Base-by-base conservation (phyloP, 2,888 invertebrate species). In the Diarsia brunnea region DNA sequence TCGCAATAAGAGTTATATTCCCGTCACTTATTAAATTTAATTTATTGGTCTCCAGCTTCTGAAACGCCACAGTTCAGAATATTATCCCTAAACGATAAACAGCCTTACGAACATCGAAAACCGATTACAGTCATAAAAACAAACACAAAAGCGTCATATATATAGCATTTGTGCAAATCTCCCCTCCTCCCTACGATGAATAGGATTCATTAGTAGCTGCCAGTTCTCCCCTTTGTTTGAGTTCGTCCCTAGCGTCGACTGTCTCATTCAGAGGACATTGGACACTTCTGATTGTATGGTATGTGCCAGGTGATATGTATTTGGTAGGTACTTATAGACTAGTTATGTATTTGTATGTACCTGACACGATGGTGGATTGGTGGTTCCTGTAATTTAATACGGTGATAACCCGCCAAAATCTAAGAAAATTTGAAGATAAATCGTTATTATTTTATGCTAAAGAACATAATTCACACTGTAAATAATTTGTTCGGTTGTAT, bases 151-250 rank as follows among this genome's bases (percentile, higher is more conserved):
- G 49, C 49, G n/a, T 60, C 69, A 73, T 64, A 69, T 67, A 73
- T 24, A 73, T 24, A 24, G 63, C 55, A 72, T 77, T 78, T 74
- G 73, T 73, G 69, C 69, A 71, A 73, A 76, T 65, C 63, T 71
- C 55, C 64, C 69, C 73, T 64, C 58, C 79, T 82, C 73, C 80
- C 80, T 71, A 24, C 69, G 63, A 79, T 87, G 89, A 89, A 88
- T 87, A 75, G 84, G 80, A 87, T 89, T 89, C 89, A 88, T 89
- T 89, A 89, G 89, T 78, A 82, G 66, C 81, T 75, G 79, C 63
- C 78, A 82, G 74, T 70, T 31, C 72, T 65, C 84, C 73, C 87
- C 78, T 83, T 89, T 89, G 89, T 88, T 85, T 86, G 72, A 67
- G 73, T 68, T 61, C 71, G 75, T 76, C 77, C 70, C 81, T 74